Base-by-base conservation (phyloP, 2,888 invertebrate species). In the Cataglyphis altisquamis region DNA sequence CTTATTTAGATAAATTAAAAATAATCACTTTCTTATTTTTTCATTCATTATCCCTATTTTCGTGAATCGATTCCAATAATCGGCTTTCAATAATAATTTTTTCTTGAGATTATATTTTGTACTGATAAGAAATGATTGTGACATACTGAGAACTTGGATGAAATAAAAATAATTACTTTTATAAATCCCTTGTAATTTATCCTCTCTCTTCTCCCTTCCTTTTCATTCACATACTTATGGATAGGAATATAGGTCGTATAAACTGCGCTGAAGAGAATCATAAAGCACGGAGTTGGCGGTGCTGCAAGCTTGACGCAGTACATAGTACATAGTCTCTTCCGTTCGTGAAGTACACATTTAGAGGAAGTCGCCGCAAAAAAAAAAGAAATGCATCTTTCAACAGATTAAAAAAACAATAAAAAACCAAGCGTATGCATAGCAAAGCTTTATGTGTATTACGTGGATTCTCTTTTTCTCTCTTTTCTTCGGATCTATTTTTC, bases 81-180 rank as follows among this genome's bases (percentile, higher is more conserved):
- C 45, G 9, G 0, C 18, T 36, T 74, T 25, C 6, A 5, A 48
- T 52, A 75, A 25, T 64, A 36, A 64, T 39, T 25, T 39, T 39
- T 21, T 10, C 8, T 36, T 32, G 4, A 75, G 3, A 64, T 75
- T 21, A 52, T 18, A 48, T 36, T 45, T 36, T 18, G 1, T 25
- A 75, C 52, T 36, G 21, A 52, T 36, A 48, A 64, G 10, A 6
- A 39, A 55, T 36, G 21, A 21, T n/a, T n/a, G 48, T 18, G 45
- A 3, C 18, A 41, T 62, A 25, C 3, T 25, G 10, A 10, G 39
- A 10, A n/a, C 2, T 25, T 39, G 2, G 9, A n/a, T 66, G 3
- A 52, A 52, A 75, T 64, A 64, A 64, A 66, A 64, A 25, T n/a
- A 18, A 52, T 75, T 75, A 48, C 10, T 48, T 64, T 48, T 64